Evolutionary conservation across 2,888 invertebrate genomes (phyloP).

Genomic region (Cerastis leucographa): DNA sequence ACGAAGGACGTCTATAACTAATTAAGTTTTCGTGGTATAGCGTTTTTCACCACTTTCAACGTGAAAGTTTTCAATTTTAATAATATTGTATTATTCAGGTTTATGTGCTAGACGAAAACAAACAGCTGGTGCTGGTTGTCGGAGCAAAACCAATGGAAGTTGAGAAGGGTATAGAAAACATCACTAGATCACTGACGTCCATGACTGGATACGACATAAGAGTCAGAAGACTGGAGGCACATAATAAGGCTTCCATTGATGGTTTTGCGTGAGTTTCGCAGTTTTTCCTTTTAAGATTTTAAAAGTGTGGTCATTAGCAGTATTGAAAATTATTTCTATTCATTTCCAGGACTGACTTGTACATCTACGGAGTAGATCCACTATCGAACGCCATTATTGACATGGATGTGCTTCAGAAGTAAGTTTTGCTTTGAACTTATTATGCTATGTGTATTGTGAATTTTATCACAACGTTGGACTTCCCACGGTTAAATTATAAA

Average conservation of each 20-base stretch:
- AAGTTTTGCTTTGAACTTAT: slow-evolving; percentile 75
- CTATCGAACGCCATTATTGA: slow-evolving; percentile 95
- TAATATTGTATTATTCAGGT: slow-evolving; percentile 88
- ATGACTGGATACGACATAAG: slow-evolving; percentile 95
- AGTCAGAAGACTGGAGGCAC: slow-evolving; percentile 94
- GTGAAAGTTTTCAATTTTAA: background rate
- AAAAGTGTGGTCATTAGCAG: no score
- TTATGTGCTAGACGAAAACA: slow-evolving; percentile 95
- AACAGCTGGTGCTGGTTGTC: slow-evolving; percentile 95
- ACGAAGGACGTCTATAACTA: background rate
- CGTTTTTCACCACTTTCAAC: background rate
- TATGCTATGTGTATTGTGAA: background rate
- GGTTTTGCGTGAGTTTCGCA: slow-evolving; percentile 91
- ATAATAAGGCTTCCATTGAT: slow-evolving; percentile 92
- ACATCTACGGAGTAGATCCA: slow-evolving; percentile 96
- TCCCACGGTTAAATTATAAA: background rate
- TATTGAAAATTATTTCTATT: background rate
- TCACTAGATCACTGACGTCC: slow-evolving; percentile 92
- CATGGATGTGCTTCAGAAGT: slow-evolving; percentile 95
- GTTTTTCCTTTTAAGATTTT: background rate
- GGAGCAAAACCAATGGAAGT: slow-evolving; percentile 94
- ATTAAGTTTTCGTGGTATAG: background rate
- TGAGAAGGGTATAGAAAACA: slow-evolving; percentile 93
- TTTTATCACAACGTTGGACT: background rate
- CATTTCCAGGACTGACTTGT: slow-evolving; percentile 94